Conservation (phyloP, 2,113 vertebrate species). For the Rhea pennata region DNA sequence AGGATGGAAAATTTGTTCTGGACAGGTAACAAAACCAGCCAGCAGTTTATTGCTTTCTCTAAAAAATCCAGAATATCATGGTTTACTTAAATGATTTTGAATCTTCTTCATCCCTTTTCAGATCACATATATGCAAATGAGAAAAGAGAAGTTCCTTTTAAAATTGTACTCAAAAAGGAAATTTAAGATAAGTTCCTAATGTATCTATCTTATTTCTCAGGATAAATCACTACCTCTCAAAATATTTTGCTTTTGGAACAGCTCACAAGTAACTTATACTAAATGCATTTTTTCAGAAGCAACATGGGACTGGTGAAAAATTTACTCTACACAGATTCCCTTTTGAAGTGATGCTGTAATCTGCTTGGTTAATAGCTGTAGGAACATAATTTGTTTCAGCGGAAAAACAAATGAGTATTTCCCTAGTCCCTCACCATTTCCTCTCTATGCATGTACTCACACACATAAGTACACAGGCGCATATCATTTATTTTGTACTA, state of each 20-base stretch:
- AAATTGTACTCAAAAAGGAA: neutral
- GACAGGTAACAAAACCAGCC: neutral
- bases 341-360: constrained; percentile 8
- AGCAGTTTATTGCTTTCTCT: neutral
- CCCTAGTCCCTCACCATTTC: neutral
- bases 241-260: neutral
- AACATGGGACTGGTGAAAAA: neutral
- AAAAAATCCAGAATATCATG: neutral
- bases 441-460: neutral
- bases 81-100: neutral
- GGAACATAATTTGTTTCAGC: neutral
- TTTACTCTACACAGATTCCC: neutral
- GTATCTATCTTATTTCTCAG: neutral
- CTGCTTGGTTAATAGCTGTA: neutral
- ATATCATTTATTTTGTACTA: neutral
- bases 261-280: neutral
- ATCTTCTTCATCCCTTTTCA: neutral
- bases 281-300: neutral
- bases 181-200: neutral
- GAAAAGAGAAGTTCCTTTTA: neutral
- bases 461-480: neutral
- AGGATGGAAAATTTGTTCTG: neutral
- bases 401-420: neutral
- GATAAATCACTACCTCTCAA: neutral
- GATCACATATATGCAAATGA: neutral